These are phyloP conservation scores for Triops longicaudatus DNA, from an alignment of 1,140 invertebrate genomes.

Conservation along the genomic window DNA sequence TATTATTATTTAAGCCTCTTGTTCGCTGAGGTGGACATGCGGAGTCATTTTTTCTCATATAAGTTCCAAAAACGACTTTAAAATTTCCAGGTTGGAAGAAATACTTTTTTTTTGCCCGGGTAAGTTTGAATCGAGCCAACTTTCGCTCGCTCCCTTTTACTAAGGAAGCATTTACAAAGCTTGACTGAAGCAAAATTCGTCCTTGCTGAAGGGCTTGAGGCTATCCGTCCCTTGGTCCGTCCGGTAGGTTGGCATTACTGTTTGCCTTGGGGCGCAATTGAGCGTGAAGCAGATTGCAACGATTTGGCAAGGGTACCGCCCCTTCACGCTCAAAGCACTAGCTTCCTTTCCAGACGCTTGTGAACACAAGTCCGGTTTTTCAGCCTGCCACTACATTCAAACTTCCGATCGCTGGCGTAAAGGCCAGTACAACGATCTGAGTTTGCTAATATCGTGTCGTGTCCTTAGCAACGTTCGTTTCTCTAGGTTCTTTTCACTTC, in stretches of 20 bases:
- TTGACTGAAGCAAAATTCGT: neutral
- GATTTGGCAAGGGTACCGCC: neutral
- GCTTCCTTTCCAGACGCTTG: neutral
- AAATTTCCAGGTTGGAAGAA: neutral
- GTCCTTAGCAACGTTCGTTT: too few species aligned
- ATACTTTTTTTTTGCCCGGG: neutral
- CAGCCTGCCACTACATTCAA: neutral
- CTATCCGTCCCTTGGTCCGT: too few species aligned
- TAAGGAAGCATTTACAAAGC: neutral
- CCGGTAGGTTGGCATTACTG: neutral
- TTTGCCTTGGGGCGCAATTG: neutral
- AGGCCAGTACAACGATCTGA: too few species aligned
- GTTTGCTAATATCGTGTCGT: too few species aligned
- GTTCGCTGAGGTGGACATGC: neutral
- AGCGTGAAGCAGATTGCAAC: conserved; percentile 14
- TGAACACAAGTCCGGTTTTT: neutral
- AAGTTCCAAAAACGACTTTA: neutral
- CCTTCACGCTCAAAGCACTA: neutral
- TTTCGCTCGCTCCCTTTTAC: neutral
- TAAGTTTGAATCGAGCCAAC: neutral
- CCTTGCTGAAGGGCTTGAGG: neutral
- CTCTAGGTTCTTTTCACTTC: too few species aligned
- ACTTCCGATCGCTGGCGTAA: too few species aligned
- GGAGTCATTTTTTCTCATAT: neutral
- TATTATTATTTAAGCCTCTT: too few species aligned